Evolutionary conservation across 2,113 vertebrate species (phyloP).

Genomic region (Eidolon helvum): DNA sequence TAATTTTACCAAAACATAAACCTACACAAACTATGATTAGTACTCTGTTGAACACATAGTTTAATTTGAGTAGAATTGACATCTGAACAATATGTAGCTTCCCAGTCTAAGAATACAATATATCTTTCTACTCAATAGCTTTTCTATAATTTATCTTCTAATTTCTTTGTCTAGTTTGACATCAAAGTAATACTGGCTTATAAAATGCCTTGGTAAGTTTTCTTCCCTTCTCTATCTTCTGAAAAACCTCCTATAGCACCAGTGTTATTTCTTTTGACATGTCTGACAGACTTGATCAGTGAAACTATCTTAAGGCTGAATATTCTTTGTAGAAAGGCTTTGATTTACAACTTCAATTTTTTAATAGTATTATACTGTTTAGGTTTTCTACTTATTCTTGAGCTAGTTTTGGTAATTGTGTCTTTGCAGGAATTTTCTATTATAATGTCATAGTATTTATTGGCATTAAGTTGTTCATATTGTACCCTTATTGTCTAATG

Average conservation of each 20-base stretch:
- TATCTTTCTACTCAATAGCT: background rate
- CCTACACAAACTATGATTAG: background rate
- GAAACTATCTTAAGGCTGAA: background rate
- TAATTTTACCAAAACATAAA: background rate
- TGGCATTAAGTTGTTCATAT: background rate
- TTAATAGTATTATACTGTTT: background rate
- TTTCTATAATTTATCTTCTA: background rate
- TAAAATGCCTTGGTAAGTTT: background rate
- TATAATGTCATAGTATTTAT: background rate
- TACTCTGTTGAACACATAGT: background rate
- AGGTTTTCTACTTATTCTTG: background rate
- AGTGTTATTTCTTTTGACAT: background rate
- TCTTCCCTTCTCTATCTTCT: background rate
- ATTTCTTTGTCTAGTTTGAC: background rate
- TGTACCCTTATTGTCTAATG: background rate
- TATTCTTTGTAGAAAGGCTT: background rate
- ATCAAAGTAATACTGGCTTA: background rate
- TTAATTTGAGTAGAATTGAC: background rate
- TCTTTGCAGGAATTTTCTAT: background rate
- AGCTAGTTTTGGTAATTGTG: background rate
- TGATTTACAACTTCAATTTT: background rate
- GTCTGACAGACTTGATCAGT: background rate
- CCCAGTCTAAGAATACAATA: background rate
- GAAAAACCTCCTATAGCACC: background rate
- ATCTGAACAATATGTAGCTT: background rate